Base-by-base conservation (phyloP, 2,113 vertebrate species). In the Zapornia atra region DNA sequence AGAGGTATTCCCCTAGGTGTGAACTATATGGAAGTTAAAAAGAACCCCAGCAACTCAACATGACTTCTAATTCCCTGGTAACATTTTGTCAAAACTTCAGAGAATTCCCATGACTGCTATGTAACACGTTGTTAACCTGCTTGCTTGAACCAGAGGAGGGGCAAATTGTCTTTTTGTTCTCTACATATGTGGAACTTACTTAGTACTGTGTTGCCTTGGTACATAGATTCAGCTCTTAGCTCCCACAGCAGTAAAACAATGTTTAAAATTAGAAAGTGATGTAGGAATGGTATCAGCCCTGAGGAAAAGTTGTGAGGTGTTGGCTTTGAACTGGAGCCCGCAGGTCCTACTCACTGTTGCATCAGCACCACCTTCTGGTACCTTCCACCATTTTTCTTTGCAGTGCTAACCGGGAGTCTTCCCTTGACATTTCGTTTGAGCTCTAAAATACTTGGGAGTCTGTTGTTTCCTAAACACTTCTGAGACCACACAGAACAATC, bases 311-410 rank as follows among this genome's bases (percentile, higher is more conserved):
- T 69, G n/a, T 31, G 22, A 69, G 34, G 33, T 3, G 42, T 3
- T 82, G 75, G 29, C 17, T 70, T 56, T 40, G 1, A 48, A 15
- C 19, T 10, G 2, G 19, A 60, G 13, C 1, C 25, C 5, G 22
- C 3, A 20, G 42, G 21, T 46, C 26, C 28, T 20, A 26, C 51
- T 86, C n/a, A 15, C 64, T 85, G 84, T 93, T 69, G 44, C 75
- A 40, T 57, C 77, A 97, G 95, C 97, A 92, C 96, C 97, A 97
- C 70, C 97, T 97, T 51, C 82, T 91, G 97, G 92, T 85, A 86
- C 22, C 29, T 60, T 33, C 13, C 3, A 13, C 28, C 4, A 40
- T 28, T 66, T 22, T 38, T 20, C 33, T n/a, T 21, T 11, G 18
- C 2, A 31, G 9, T 1, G 48, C 17, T 40, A 2, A 11, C 20